These are phyloP conservation scores for Rhinopithecus roxellana DNA, from an alignment of 2,113 vertebrate genomes.

Conservation along the genomic window DNA sequence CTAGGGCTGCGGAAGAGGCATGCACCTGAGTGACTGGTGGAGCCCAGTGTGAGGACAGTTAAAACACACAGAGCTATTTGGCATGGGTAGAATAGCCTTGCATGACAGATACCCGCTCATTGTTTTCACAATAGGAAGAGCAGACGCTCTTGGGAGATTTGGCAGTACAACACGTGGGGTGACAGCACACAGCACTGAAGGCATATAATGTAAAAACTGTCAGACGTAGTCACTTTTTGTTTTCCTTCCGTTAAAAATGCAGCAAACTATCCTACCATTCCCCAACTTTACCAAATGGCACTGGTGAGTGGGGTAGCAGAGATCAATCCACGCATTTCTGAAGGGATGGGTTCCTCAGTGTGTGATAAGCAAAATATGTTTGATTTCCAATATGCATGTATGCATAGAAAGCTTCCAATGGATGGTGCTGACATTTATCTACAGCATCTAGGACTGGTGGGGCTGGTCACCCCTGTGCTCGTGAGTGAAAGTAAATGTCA, in stretches of 20 bases:
- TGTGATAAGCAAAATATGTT: slow-evolving; percentile 58
- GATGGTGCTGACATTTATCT: slow-evolving; percentile 82
- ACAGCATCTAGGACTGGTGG: slow-evolving; percentile 79
- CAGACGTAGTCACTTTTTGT: neutral
- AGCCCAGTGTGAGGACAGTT: slow-evolving; percentile 21
- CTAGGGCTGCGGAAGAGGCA: neutral
- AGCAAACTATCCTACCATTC: slow-evolving; percentile 5
- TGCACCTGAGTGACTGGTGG: slow-evolving; percentile 17
- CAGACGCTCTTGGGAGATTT: slow-evolving; percentile 72
- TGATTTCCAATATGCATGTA: slow-evolving; percentile 75
- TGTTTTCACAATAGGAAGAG: slow-evolving; percentile 67
- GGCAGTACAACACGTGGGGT: slow-evolving; percentile 32
- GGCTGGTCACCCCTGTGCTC: slow-evolving; percentile 83
- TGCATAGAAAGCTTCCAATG: slow-evolving; percentile 67
- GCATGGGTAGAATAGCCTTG: slow-evolving; percentile 16
- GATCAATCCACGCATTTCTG: neutral
- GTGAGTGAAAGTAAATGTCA: slow-evolving; percentile 84
- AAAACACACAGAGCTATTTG: slow-evolving; percentile 26
- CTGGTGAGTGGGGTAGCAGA: neutral
- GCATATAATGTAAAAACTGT: slow-evolving; percentile 3
- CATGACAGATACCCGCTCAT: slow-evolving; percentile 22
- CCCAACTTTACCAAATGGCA: neutral
- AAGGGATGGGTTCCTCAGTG: slow-evolving; percentile 41
- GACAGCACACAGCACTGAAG: slow-evolving; percentile 39
- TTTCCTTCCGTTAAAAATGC: slow-evolving; percentile 54